Evolutionary conservation across 2,113 vertebrate genomes (phyloP), one percentile per base, ranked within the genome.

Genomic region (Dicentrarchus labrax): DNA sequence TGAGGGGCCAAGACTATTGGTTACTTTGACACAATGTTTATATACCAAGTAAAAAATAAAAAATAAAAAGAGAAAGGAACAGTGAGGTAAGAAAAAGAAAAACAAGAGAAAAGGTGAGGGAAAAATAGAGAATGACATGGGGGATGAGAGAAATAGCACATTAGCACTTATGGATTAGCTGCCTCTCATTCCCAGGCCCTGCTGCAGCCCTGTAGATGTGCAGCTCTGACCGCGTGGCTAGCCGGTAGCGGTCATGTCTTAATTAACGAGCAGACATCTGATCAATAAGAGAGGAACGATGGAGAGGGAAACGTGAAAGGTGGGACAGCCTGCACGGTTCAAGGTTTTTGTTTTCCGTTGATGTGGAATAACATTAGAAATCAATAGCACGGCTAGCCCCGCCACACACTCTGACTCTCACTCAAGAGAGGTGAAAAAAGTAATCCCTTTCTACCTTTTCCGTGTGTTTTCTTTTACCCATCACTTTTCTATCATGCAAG

Each of bases 141-240:
- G 36, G 76, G 80, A 78, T 70, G 78, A 57, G 71, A 87, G 57
- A 85, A 90, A 89, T 82, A 81, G 82, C 82, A 89, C 84, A 92
- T 93, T 94, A 94, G 86, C 89, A 91, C 88, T 87, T 92, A 94
- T 94, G 87, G 93, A 93, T 94, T 94, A 93, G 56, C 89, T 92
- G 91, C 88, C 86, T 88, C 76, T 78, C 71, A 84, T 94, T 94
- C 92, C 90, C 92, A 93, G 91, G 92, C 86, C 89, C 84, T 17
- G 75, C 72, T 83, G 80, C 79, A 79, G 87, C 85, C 84, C 88
- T 78, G 83, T 73, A 85, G 86, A 93, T 85, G 87, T 89, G 86
- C 79, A 83, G 91, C 69, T 82, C 82, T 91, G 92, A 93, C 92
- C 84, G 68, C 6, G 6, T 84, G 64, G 77, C 68, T 76, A 65